A percentile compares a stretch with the other conserved stretches of the same genome.
These are phyloP conservation scores for Nematolebias whitei DNA, from an alignment of 2,113 vertebrate genomes.

Conservation along the genomic window DNA sequence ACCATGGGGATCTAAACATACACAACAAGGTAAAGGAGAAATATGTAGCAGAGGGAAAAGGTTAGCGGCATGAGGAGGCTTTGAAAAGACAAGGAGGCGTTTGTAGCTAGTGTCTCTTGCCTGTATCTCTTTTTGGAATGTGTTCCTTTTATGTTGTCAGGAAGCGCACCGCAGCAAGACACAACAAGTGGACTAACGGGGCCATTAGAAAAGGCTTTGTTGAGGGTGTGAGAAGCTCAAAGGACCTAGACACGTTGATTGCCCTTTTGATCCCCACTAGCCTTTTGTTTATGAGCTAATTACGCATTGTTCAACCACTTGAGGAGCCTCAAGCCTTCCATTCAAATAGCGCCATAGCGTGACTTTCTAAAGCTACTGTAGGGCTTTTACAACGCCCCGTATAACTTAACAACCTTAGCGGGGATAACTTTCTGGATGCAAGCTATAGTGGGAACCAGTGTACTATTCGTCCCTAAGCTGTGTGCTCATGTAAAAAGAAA, in stretches of 20 bases:
- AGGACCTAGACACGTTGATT: conserved; percentile 67
- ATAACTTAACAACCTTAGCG: conserved; percentile 54
- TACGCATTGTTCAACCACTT: conserved; percentile 75
- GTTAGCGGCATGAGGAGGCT: conserved; percentile 9
- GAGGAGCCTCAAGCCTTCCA: conserved; percentile 23
- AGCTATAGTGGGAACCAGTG: conserved; percentile 34
- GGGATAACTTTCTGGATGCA: conserved; percentile 41
- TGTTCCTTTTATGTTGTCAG: conserved; percentile 79
- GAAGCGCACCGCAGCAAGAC: conserved; percentile 78
- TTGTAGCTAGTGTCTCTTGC: conserved; percentile 63
- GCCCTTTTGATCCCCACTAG: conserved; percentile 71
- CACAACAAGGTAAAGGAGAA: conserved; percentile 48
- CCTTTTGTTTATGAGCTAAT: conserved; percentile 83
- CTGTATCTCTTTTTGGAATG: conserved; percentile 67
- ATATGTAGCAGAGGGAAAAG: conserved; percentile 44
- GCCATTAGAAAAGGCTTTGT: conserved; percentile 75
- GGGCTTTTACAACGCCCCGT: conserved; percentile 62
- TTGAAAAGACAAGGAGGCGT: conserved; percentile 70
- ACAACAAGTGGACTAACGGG: conserved; percentile 76
- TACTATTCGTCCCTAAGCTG: not conserved
- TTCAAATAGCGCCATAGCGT: conserved; percentile 42
- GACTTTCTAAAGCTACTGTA: conserved; percentile 66
- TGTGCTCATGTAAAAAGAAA: not conserved
- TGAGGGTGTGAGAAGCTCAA: conserved; percentile 64
- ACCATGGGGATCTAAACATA: conserved; percentile 62